phyloP scores from a whole-genome alignment of 2,797 vertebrate species.

The Pangasius macronema region DNA sequence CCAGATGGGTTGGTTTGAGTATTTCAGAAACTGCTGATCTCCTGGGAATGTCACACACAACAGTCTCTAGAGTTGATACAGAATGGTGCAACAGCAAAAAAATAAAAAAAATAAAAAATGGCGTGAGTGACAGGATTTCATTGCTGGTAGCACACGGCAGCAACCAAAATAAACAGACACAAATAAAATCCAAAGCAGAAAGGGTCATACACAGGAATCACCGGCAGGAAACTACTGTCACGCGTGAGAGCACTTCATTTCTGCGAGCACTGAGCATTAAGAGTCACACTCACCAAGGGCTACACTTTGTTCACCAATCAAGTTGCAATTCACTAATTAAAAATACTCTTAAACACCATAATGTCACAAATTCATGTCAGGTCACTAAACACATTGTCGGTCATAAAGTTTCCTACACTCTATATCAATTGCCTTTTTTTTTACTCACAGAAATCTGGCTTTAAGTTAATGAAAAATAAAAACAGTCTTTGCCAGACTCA shows the following conservation, averaged over 20 bases:
- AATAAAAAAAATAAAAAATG: too few relatives aligned
- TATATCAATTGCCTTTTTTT: not conserved
- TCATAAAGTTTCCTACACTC: not conserved
- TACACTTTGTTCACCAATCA: not conserved
- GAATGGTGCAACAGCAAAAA: too few relatives aligned
- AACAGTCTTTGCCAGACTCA: conserved; percentile 18
- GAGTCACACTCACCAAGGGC: too few relatives aligned
- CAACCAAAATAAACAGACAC: too few relatives aligned
- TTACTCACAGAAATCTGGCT: not conserved
- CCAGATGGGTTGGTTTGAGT: too few relatives aligned
- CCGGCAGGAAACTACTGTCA: not conserved
- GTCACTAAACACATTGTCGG: not conserved
- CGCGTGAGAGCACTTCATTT: not conserved
- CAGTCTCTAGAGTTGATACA: too few relatives aligned
- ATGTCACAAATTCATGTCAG: not conserved
- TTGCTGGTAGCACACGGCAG: too few relatives aligned
- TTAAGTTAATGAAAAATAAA: not conserved
- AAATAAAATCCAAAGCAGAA: not conserved
- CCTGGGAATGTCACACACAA: too few relatives aligned
- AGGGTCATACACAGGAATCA: not conserved
- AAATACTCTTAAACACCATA: not conserved
- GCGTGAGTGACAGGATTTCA: too few relatives aligned
- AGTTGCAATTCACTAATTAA: not conserved
- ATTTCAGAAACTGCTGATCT: too few relatives aligned
- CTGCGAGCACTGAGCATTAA: not conserved